Evolutionary conservation across 2,888 invertebrate species (phyloP).

Genomic region (Temnothorax unifasciatus): DNA sequence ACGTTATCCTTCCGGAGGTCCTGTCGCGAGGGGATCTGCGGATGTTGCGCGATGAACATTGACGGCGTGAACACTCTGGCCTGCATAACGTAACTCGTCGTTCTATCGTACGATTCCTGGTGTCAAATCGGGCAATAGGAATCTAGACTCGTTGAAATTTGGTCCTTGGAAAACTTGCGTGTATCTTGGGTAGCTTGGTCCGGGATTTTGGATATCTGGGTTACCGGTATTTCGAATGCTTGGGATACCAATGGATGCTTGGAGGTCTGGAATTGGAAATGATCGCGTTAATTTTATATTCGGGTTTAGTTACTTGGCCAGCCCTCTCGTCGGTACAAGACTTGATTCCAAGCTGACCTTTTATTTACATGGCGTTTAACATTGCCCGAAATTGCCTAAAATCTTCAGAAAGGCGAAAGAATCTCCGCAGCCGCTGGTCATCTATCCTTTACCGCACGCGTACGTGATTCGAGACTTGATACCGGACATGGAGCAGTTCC

Average conservation of each 20-base stretch:
- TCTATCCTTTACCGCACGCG: slow-evolving; percentile 94
- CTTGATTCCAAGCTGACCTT: background rate
- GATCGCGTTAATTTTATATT: slow-evolving; percentile 18
- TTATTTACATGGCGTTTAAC: background rate
- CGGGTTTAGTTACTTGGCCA: background rate
- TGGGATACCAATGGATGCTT: background rate
- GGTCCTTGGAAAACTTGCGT: background rate
- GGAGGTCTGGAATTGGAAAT: slow-evolving; percentile 6
- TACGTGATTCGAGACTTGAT: slow-evolving; percentile 92
- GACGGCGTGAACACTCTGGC: slow-evolving; percentile 89
- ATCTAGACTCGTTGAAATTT: background rate
- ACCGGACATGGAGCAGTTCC: slow-evolving; percentile 92
- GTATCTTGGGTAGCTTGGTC: background rate
- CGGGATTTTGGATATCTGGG: background rate
- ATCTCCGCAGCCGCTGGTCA: slow-evolving; percentile 87
- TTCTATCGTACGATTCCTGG: background rate
- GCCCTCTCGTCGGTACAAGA: background rate
- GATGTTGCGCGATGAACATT: slow-evolving; percentile 90
- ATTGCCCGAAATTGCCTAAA: background rate
- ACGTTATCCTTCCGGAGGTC: slow-evolving; percentile 89
- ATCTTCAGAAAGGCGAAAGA: slow-evolving; percentile 63
- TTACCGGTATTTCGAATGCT: background rate
- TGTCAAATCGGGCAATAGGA: background rate
- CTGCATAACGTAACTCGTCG: slow-evolving; percentile 82
- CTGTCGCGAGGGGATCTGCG: slow-evolving; percentile 90